Percentiles rank a stretch among this genome's conserved stretches.
phyloP scores from a whole-genome alignment of 1,140 invertebrate genomes.

The Sitodiplosis mosellana region DNA sequence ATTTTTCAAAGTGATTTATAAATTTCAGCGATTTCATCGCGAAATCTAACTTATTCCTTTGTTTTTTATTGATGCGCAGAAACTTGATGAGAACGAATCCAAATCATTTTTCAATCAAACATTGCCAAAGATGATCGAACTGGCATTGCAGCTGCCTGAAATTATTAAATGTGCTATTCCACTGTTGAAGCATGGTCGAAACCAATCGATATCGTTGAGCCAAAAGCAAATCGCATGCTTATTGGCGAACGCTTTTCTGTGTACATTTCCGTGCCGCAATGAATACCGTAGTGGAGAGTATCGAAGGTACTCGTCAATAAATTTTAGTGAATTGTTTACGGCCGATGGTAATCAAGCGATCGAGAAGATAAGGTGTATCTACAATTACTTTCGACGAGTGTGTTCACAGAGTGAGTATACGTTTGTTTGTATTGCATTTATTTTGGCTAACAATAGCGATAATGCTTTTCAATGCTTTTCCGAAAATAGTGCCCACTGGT shows the following conservation, averaged over 20 bases:
- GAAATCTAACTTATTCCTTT: too few species aligned
- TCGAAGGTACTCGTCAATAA: constrained; percentile 63
- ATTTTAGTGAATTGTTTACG: constrained; percentile 48
- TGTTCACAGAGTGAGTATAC: constrained; percentile 36
- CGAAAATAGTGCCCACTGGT: too few species aligned
- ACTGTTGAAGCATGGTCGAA: constrained; percentile 38
- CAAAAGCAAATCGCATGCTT: constrained; percentile 76
- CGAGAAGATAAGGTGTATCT: constrained; percentile 79
- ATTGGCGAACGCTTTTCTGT: constrained; percentile 89
- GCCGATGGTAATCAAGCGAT: constrained; percentile 29
- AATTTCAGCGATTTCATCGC: too few species aligned
- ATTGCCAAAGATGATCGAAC: constrained; percentile 55
- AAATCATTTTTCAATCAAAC: constrained; percentile 65
- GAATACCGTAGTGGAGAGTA: constrained; percentile 44
- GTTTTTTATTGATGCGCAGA: too few species aligned
- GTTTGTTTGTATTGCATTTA: too few species aligned
- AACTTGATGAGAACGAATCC: too few species aligned
- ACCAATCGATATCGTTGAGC: constrained; percentile 31
- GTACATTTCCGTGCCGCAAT: constrained; percentile 77
- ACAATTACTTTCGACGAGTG: constrained; percentile 72
- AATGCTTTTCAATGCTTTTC: too few species aligned
- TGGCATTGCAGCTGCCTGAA: constrained; percentile 61
- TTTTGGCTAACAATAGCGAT: too few species aligned
- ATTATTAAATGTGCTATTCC: constrained; percentile 63
- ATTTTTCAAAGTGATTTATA: too few species aligned